Percentiles rank a stretch among this genome's conserved stretches.
These are phyloP conservation scores for Dreissena polymorpha DNA, from an alignment of 1,140 invertebrate species.

Conservation along the genomic window DNA sequence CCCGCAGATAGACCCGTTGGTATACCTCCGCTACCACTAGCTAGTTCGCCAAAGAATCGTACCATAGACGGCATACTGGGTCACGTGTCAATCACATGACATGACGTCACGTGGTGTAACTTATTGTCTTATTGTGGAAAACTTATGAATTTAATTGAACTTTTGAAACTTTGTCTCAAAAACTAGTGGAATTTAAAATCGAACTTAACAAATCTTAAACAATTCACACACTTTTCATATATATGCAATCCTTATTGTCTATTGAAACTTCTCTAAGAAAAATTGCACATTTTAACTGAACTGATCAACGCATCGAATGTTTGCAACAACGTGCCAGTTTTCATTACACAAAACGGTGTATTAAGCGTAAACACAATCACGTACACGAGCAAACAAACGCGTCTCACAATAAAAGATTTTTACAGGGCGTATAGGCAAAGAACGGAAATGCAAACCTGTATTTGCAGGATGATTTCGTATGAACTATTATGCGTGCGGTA, in stretches of 20 bases:
- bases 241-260: neutral
- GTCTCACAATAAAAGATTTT: no score
- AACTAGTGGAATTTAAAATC: neutral
- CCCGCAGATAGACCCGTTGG: conserved; percentile 32
- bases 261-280: neutral
- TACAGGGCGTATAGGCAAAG: no score
- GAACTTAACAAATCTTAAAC: neutral
- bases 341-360: no score
- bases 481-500: no score
- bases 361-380: no score
- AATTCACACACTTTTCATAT: neutral
- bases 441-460: no score
- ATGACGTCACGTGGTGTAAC: conserved; percentile 37
- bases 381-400: no score
- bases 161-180: neutral
- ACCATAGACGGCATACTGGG: conserved; percentile 66
- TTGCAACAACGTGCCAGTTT: no score
- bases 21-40: conserved; percentile 3
- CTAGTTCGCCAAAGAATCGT: conserved; percentile 61
- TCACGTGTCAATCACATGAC: conserved; percentile 25
- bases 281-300: neutral
- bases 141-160: neutral
- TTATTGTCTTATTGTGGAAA: neutral
- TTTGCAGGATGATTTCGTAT: no score
- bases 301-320: no score